Conservation (phyloP, 2,113 vertebrate species). For the Himantopus leucocephalus region DNA sequence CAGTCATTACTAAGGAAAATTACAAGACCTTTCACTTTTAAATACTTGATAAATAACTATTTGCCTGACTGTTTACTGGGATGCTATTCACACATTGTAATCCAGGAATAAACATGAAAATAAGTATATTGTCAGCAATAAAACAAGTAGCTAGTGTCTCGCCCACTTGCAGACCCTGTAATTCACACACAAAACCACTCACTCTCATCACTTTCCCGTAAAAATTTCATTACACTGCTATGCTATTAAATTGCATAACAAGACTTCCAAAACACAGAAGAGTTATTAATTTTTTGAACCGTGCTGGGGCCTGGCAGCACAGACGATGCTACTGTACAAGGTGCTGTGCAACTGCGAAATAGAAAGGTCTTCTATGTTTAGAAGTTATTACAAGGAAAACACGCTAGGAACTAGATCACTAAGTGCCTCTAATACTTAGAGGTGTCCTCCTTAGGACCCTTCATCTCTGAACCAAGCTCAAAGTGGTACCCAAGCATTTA, state of each 20-base stretch:
- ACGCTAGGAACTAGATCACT: not conserved
- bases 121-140: slow-evolving; percentile 41
- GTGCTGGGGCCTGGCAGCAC: not conserved
- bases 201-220: not conserved
- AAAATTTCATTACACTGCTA: not conserved
- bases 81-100: slow-evolving; percentile 42
- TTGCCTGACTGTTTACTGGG: slow-evolving; percentile 27
- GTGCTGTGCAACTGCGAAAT: not conserved
- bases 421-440: not conserved
- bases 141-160: slow-evolving; percentile 43
- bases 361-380: not conserved
- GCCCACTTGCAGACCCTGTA: not conserved
- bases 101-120: slow-evolving; percentile 46
- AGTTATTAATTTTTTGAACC: not conserved
- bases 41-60: slow-evolving; percentile 54
- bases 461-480: not conserved
- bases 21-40: slow-evolving; percentile 60
- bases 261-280: not conserved
- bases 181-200: slow-evolving; percentile 17
- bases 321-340: not conserved
- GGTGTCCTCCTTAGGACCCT: not conserved
- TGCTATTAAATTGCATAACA: not conserved
- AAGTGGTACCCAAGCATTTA: not conserved
- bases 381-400: not conserved
- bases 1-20: slow-evolving; percentile 60